A percentile compares a stretch with the other conserved stretches of the same genome.
phyloP scores from a whole-genome alignment of 2,888 invertebrate species.

The Apantesis nais region DNA sequence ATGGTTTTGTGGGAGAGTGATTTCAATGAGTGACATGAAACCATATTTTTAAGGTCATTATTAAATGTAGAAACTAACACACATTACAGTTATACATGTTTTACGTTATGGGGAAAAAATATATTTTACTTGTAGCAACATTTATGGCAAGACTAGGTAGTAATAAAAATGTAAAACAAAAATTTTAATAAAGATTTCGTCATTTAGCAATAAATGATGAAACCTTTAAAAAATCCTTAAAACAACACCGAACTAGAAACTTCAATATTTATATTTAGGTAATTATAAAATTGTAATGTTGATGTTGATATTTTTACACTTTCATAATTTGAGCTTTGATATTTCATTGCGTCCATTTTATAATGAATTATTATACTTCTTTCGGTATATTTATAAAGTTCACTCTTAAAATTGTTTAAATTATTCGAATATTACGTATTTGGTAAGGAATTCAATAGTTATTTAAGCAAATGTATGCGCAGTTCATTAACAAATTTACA shows the following conservation, averaged over 20 bases:
- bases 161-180: too few relatives aligned
- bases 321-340: neutral
- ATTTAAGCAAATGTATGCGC: slow-evolving; percentile 34
- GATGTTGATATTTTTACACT: neutral
- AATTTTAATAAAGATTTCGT: too few relatives aligned
- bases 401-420: slow-evolving; percentile 8
- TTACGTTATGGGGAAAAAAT: too few relatives aligned
- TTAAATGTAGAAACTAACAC: too few relatives aligned
- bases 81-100: too few relatives aligned
- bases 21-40: too few relatives aligned
- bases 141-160: too few relatives aligned
- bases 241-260: neutral
- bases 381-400: neutral
- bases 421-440: slow-evolving; percentile 24
- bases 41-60: too few relatives aligned
- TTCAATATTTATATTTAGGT: neutral
- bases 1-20: too few relatives aligned
- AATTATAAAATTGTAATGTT: neutral
- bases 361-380: neutral
- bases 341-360: neutral
- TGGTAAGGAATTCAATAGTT: slow-evolving; percentile 23
- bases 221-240: neutral
- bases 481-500: slow-evolving; percentile 22
- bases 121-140: too few relatives aligned
- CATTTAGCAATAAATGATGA: neutral